phyloP scores from a whole-genome alignment of 2,113 vertebrate genomes.

The Motacilla tschutschensis region DNA sequence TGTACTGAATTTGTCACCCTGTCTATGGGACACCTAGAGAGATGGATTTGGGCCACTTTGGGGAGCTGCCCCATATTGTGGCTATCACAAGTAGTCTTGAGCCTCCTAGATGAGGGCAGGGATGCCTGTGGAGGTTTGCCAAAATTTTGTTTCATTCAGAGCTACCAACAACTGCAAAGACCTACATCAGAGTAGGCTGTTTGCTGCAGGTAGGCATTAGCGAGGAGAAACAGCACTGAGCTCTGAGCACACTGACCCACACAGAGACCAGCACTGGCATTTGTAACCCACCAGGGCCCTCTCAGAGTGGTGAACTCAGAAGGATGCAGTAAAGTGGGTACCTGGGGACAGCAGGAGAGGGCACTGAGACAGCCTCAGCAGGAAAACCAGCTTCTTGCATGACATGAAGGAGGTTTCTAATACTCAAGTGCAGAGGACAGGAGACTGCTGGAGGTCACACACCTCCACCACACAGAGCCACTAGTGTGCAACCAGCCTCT shows the following conservation, averaged over 20 bases:
- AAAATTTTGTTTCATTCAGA: not conserved
- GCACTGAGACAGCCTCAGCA: not conserved
- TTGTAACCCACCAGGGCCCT: not conserved
- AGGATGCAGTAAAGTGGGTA: not conserved
- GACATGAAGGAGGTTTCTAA: not conserved
- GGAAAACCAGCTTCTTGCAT: not conserved
- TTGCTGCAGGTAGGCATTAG: not conserved
- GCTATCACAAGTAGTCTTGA: not conserved
- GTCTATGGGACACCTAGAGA: not conserved
- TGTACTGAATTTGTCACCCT: not conserved
- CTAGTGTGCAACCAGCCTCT: not conserved
- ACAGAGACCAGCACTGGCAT: not conserved
- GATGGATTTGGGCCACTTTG: not conserved
- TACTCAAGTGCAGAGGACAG: not conserved
- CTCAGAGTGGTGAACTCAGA: not conserved
- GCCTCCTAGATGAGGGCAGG: not conserved
- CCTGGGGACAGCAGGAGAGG: not conserved
- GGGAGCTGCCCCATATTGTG: not conserved
- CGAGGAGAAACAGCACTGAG: not conserved
- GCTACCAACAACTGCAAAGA: not conserved
- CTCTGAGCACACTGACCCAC: not conserved
- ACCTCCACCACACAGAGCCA: not conserved
- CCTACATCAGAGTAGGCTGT: not conserved
- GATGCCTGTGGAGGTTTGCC: not conserved
- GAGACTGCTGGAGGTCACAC: not conserved